Base-by-base conservation (phyloP, 2,888 invertebrate species). In the Bursaphelenchus okinawaensis region DNA sequence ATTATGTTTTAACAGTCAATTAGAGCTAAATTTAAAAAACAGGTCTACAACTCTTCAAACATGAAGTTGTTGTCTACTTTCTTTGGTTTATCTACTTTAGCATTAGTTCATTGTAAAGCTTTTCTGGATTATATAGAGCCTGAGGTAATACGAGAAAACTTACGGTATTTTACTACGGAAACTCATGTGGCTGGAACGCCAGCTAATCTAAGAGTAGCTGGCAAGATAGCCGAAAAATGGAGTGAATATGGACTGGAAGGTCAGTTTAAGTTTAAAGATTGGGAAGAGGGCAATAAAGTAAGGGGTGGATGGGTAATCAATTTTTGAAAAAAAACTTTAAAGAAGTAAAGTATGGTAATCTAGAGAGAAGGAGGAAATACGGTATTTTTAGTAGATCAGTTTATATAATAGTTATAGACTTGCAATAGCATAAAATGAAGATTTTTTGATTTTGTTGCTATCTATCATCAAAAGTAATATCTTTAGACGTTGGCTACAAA, bases 141-240 rank as follows among this genome's bases (percentile, higher is more conserved):
- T 1, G 55, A 20, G 22, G 20, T 26, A 40, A 66, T 66, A n/a
- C 1, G 7, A 16, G 52, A 68, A 51, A 68, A 68, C 29, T 29
- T 68, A n/a, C 62, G 57, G 9, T 26, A 57, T 1, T 68, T 78
- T 57, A 77, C 77, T 8, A 64, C 68, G 58, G 75, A 77, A n/a
- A 75, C 77, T 4, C 77, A 77, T 66, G 66, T 77, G 26, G 79
- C 79, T 7, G 79, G 79, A 22, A 74, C 70, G 0, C 71, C 73
- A 19, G 74, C 71, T 0, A 79, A 79, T 56, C 70, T 73, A 52
- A 67, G 67, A 59, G 75, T 79, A 0, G 76, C 76, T 9, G 65
- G 75, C 50, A 72, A 69, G 0, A 79, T 79, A 40, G 72, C 70
- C n/a, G 65, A 63, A 19, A 63, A 72, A 19, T 79, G 76, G 74